phyloP scores from a whole-genome alignment of 2,797 vertebrate genomes.

The Xiphophorus birchmanni region DNA sequence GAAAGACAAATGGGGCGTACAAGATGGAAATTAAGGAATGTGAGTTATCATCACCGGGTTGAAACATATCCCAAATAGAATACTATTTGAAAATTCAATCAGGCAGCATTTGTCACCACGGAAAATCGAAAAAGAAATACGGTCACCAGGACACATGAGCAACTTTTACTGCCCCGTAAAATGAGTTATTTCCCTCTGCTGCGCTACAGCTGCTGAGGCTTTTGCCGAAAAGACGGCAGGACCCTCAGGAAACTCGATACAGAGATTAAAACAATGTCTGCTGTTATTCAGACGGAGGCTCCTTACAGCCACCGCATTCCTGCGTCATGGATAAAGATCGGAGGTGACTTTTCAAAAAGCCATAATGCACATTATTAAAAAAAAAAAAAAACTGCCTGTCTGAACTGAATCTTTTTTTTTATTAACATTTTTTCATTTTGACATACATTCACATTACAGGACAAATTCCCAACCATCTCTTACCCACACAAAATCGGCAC shows the following conservation, averaged over 20 bases:
- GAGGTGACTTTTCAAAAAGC: slow-evolving; percentile 27
- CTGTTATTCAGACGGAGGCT: slow-evolving; percentile 24
- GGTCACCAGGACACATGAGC: background rate
- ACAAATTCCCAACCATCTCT: too few species aligned
- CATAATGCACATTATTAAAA: slow-evolving; percentile 16
- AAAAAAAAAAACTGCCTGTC: slow-evolving; percentile 5
- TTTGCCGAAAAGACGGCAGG: background rate
- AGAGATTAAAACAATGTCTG: slow-evolving; percentile 35
- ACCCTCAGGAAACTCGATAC: slow-evolving; percentile 48
- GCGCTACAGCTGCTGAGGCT: background rate
- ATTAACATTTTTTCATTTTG: too few species aligned
- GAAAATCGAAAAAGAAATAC: background rate
- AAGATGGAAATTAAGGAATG: background rate
- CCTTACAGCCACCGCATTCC: slow-evolving; percentile 46
- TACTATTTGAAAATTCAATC: background rate
- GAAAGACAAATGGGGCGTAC: background rate
- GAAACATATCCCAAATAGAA: background rate
- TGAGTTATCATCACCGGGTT: background rate
- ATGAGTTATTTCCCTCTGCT: slow-evolving; percentile 11
- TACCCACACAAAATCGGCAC: too few species aligned
- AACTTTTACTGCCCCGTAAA: slow-evolving; percentile 14
- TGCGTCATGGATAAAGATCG: slow-evolving; percentile 52
- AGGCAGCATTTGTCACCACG: background rate
- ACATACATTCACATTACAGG: too few species aligned
- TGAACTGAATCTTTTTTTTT: slow-evolving; percentile 5